A percentile compares a stretch with the other conserved stretches of the same genome.
These are phyloP conservation scores for Zenarchopterus dispar DNA, from an alignment of 2,797 vertebrate species.

Conservation along the genomic window DNA sequence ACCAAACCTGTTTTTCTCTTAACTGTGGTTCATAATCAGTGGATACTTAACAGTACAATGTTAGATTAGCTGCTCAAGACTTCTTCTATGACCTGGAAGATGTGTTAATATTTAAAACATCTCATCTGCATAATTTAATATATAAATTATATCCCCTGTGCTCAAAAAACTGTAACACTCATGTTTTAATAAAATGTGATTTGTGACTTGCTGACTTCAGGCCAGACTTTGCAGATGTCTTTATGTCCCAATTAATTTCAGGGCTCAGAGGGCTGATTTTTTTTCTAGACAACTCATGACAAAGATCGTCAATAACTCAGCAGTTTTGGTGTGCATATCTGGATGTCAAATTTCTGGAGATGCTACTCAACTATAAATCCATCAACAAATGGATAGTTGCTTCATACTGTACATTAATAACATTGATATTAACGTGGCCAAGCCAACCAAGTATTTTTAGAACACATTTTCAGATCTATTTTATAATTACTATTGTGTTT, in stretches of 20 bases:
- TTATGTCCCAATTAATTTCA: constrained; percentile 32
- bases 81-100: background rate
- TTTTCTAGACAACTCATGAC: constrained; percentile 15
- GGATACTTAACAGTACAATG: background rate
- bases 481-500: too few relatives aligned
- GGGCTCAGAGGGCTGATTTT: constrained; percentile 16
- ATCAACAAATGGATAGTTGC: too few relatives aligned
- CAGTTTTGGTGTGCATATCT: constrained; percentile 2
- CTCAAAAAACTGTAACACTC: background rate
- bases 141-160: background rate
- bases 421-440: too few relatives aligned
- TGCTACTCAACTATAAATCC: constrained; percentile 2
- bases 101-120: background rate
- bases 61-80: too few relatives aligned
- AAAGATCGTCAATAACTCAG: constrained; percentile 17
- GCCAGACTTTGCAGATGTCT: constrained; percentile 21
- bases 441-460: too few relatives aligned
- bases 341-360: constrained; percentile 12
- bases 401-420: too few relatives aligned
- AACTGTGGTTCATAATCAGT: too few relatives aligned
- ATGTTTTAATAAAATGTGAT: constrained; percentile 10
- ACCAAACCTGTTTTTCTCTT: too few relatives aligned
- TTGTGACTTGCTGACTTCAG: constrained; percentile 14
- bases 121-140: background rate
- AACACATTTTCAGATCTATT: too few relatives aligned